Conservation (phyloP, 92 coral and sea anemone species). For the Zoanthus solanderi region DNA sequence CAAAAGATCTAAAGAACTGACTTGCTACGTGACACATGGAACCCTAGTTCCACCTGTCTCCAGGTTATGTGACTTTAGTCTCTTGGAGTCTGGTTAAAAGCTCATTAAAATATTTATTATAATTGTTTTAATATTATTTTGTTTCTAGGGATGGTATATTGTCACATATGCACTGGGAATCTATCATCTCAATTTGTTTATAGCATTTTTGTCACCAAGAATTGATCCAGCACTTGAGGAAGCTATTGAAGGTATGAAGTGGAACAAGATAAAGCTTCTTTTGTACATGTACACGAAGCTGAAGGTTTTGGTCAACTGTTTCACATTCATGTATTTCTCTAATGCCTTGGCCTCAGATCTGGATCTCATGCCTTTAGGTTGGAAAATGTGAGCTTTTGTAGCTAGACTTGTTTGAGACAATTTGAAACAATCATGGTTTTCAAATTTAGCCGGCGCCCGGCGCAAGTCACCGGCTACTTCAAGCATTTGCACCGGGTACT, state of each 20-base stretch:
- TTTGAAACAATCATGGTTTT: too few relatives aligned
- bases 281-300: neutral
- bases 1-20: too few relatives aligned
- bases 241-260: conserved; percentile 58
- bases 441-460: too few relatives aligned
- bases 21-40: neutral
- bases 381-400: too few relatives aligned
- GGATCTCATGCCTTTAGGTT: too few relatives aligned
- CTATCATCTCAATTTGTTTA: conserved; percentile 93
- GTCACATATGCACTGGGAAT: conserved; percentile 98
- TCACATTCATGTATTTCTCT: neutral
- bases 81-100: neutral
- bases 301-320: neutral
- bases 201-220: conserved; percentile 95
- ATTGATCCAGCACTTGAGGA: conserved; percentile 99
- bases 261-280: neutral
- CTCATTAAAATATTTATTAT: neutral
- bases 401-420: too few relatives aligned
- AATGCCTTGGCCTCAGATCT: too few relatives aligned
- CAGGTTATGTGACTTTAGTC: neutral
- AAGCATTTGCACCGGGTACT: too few relatives aligned
- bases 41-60: neutral
- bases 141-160: conserved; percentile 96
- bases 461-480: too few relatives aligned
- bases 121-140: conserved; percentile 8